A percentile compares a stretch with the other conserved stretches of the same genome.
phyloP scores from a whole-genome alignment of 2,797 vertebrate genomes.

The Labeo calbasu region DNA sequence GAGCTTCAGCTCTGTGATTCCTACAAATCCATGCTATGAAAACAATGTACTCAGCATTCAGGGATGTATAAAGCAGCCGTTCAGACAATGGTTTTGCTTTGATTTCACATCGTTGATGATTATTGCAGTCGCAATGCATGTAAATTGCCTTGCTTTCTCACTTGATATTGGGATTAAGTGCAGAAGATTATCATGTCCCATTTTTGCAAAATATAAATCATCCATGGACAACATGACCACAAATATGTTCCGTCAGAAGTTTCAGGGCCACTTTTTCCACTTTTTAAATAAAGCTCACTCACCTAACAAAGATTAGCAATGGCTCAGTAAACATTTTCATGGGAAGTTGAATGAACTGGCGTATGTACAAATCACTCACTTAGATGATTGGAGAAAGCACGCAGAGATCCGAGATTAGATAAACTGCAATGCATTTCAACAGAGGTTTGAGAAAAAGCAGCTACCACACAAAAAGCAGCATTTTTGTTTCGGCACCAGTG shows the following conservation, averaged over 20 bases:
- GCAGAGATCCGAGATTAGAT: constrained; percentile 39
- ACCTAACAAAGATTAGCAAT: constrained; percentile 49
- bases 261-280: not conserved
- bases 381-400: constrained; percentile 33
- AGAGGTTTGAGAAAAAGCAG: constrained; percentile 30
- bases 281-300: constrained; percentile 17
- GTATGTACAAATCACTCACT: constrained; percentile 33
- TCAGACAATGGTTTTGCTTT: constrained; percentile 25
- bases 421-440: constrained; percentile 13
- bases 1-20: constrained; percentile 58
- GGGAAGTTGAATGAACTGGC: constrained; percentile 43
- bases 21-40: constrained; percentile 53
- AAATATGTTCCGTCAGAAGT: not conserved
- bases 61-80: constrained; percentile 1
- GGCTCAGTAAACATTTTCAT: constrained; percentile 55
- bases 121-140: not conserved
- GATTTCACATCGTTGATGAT: not conserved
- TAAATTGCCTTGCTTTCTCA: not conserved
- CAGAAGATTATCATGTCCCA: not conserved
- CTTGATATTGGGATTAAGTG: not conserved
- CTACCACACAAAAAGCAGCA: constrained; percentile 30
- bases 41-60: constrained; percentile 47
- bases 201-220: constrained; percentile 5
- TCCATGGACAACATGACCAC: not conserved
- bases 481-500: constrained; percentile 47